These are phyloP conservation scores for Notothenia rossii DNA, from an alignment of 2,113 vertebrate species.

Conservation along the genomic window DNA sequence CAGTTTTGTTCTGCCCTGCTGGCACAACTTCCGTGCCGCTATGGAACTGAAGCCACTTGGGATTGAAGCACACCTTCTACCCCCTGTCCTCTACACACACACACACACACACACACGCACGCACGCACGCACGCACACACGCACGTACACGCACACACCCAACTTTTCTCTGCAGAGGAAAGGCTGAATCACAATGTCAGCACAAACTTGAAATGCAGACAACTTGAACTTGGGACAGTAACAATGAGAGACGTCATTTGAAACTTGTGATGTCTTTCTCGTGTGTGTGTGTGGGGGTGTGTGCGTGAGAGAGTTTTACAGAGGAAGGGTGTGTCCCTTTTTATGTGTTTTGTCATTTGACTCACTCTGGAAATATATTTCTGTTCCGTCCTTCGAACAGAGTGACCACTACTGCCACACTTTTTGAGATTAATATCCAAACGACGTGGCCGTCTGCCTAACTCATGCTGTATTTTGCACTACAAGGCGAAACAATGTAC, in stretches of 20 bases:
- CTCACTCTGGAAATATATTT: constrained; percentile 10
- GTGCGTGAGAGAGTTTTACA: neutral
- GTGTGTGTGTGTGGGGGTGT: neutral
- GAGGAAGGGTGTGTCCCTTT: neutral
- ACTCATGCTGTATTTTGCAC: constrained; percentile 22
- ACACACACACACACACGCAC: constrained; percentile 9
- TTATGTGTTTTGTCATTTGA: constrained; percentile 31
- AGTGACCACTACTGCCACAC: constrained; percentile 45
- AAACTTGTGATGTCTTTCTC: neutral
- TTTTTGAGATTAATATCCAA: constrained; percentile 61
- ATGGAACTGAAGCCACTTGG: constrained; percentile 35
- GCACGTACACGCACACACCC: neutral
- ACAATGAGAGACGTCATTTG: constrained; percentile 10
- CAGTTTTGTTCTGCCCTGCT: constrained; percentile 63
- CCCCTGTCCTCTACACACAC: neutral
- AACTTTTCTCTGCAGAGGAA: constrained; percentile 15
- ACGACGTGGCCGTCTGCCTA: constrained; percentile 2
- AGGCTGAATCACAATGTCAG: constrained; percentile 39
- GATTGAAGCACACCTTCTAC: constrained; percentile 26
- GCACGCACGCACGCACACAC: neutral
- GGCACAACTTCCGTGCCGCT: constrained; percentile 38
- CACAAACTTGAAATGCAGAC: constrained; percentile 18
- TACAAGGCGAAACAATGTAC: constrained; percentile 44
- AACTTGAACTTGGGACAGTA: constrained; percentile 27
- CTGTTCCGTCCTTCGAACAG: constrained; percentile 22